phyloP scores from a whole-genome alignment of 2,113 vertebrate genomes.

The Antidorcas marsupialis region DNA sequence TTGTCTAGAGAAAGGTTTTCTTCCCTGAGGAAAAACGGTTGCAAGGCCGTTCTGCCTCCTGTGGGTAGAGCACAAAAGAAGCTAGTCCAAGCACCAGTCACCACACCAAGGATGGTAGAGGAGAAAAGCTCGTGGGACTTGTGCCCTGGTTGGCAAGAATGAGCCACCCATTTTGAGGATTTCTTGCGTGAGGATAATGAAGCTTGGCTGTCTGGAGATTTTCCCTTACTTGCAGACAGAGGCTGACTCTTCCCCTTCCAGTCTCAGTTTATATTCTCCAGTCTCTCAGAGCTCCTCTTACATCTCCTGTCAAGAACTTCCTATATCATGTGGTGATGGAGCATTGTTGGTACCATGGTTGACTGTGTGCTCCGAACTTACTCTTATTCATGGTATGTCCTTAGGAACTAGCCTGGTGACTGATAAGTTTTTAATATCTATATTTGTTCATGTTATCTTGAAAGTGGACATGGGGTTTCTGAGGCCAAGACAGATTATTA shows the following conservation, averaged over 20 bases:
- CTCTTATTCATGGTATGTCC: neutral
- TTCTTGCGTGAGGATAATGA: neutral
- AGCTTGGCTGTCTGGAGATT: neutral
- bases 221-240: neutral
- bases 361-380: neutral
- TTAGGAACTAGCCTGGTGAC: neutral
- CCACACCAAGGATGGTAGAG: neutral
- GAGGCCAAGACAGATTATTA: neutral
- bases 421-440: neutral
- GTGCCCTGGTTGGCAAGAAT: neutral
- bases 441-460: neutral
- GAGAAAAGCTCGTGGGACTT: neutral
- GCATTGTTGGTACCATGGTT: neutral
- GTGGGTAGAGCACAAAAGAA: neutral
- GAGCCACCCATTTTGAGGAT: neutral
- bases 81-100: neutral
- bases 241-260: neutral
- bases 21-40: neutral
- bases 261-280: neutral
- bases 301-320: neutral
- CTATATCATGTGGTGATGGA: accelerated
- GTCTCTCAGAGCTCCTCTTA: neutral
- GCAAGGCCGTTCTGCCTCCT: neutral
- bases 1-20: neutral
- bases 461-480: neutral